Evolutionary conservation across 2,113 vertebrate genomes (phyloP).

Genomic region (Syrrhaptes paradoxus): DNA sequence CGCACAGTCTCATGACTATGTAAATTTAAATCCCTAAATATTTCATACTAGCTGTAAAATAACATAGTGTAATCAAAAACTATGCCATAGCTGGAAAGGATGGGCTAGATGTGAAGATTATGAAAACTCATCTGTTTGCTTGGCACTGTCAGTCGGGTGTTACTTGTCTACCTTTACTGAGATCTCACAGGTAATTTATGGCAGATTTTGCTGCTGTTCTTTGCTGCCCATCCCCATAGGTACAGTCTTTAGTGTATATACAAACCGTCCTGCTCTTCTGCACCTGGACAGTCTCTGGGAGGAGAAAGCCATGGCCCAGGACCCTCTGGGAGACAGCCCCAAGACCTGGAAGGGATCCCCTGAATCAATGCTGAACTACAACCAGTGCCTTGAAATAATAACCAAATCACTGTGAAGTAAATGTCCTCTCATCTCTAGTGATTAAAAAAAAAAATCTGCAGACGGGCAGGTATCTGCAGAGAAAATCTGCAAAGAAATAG

Average conservation of each 20-base stretch:
- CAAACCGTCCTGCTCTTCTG: neutral
- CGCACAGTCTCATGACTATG: slow-evolving; percentile 10
- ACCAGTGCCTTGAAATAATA: neutral
- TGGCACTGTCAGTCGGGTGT: neutral
- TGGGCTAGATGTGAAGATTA: neutral
- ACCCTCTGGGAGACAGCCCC: neutral
- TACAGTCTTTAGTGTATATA: neutral
- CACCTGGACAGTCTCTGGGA: neutral
- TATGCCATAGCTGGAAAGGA: neutral
- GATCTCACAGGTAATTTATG: neutral
- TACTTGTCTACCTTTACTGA: neutral
- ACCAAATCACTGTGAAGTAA: neutral
- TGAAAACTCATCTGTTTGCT: slow-evolving; percentile 17
- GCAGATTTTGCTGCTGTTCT: neutral
- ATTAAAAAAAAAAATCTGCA: neutral
- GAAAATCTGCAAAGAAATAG: slow-evolving; percentile 27
- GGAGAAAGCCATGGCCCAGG: neutral
- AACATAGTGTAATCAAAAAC: slow-evolving; percentile 36
- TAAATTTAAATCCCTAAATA: slow-evolving; percentile 51
- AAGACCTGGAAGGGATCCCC: neutral
- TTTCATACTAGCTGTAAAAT: slow-evolving; percentile 42
- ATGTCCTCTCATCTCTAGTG: neutral
- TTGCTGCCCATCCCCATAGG: neutral
- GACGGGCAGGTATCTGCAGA: slow-evolving; percentile 2
- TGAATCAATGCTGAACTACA: neutral